Conservation (phyloP, 2,113 vertebrate species). For the Nesoenas mayeri region DNA sequence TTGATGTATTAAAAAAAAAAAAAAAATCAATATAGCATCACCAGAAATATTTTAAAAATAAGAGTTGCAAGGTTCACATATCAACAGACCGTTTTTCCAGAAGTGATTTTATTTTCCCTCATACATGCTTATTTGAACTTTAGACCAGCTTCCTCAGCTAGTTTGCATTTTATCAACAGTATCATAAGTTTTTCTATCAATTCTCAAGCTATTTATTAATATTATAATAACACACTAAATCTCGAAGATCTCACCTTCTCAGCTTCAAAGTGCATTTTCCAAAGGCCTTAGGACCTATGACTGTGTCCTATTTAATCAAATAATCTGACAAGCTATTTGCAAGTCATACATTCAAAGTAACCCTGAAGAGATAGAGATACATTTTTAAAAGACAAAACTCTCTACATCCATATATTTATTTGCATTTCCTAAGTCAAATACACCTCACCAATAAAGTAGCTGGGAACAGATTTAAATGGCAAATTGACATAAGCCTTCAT, state of each 20-base stretch:
- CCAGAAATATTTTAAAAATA: background rate
- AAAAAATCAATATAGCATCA: background rate
- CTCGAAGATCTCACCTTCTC: background rate
- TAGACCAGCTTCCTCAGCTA: background rate
- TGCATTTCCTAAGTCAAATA: background rate
- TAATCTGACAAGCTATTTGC: background rate
- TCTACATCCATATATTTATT: background rate
- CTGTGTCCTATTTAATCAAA: background rate
- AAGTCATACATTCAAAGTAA: background rate
- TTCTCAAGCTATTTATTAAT: background rate
- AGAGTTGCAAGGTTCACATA: background rate
- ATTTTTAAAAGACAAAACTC: background rate
- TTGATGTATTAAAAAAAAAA: background rate
- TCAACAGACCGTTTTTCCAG: background rate
- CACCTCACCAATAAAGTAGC: background rate
- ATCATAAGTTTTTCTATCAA: background rate
- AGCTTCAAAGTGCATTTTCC: background rate
- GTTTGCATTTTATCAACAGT: background rate
- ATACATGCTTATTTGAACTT: background rate
- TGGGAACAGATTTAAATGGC: background rate
- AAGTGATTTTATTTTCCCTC: background rate
- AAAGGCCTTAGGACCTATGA: background rate
- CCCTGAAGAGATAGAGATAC: background rate
- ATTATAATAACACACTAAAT: background rate
- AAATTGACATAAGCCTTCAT: background rate